Base-by-base conservation (phyloP, 2,888 invertebrate species). In the Drosophila lacicola region DNA sequence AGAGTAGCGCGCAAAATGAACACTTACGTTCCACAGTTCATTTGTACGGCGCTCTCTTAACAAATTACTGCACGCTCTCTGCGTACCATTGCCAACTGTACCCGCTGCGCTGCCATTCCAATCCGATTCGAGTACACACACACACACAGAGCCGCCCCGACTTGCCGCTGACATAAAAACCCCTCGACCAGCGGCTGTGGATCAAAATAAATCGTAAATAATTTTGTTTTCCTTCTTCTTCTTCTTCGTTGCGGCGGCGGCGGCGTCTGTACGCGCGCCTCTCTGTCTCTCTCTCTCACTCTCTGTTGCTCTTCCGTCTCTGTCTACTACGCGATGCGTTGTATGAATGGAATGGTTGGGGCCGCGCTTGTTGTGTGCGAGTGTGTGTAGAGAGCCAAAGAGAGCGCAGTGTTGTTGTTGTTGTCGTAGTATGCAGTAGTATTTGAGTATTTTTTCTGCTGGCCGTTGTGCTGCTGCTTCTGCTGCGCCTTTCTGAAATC, bases 131-230 rank as follows among this genome's bases (percentile, higher is more conserved):
- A 37, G 39, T 8, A n/a, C 10, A 13, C 36, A n/a, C 17, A n/a
- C 17, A 37, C 33, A 39, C 13, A 34, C 55, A 17, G 11, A 45
- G 6, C 53, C 54, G 46, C 82, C 83, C 57, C 78, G 55, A 78
- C 84, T 78, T 82, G 69, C 84, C 85, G 70, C 70, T 84, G 84
- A 84, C 84, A 84, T 74, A 74, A 82, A 87, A 85, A 74, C 78
- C 80, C 69, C 71, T 54, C 66, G 29, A 11, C 57, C 1, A 78
- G n/a, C 25, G 6, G 45, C 54, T 19, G 21, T 51, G 67, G 68
- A 88, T 84, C 84, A 84, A 84, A 84, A 84, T 84, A 84, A 88
- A 84, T 84, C 84, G 84, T 84, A 84, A 84, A 88, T 84, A 88
- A 82, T 85, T 85, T 87, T 86, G 78, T 76, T 78, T 81, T 74